These are phyloP conservation scores for Aix galericulata DNA, from an alignment of 2,113 vertebrate genomes.

Conservation along the genomic window DNA sequence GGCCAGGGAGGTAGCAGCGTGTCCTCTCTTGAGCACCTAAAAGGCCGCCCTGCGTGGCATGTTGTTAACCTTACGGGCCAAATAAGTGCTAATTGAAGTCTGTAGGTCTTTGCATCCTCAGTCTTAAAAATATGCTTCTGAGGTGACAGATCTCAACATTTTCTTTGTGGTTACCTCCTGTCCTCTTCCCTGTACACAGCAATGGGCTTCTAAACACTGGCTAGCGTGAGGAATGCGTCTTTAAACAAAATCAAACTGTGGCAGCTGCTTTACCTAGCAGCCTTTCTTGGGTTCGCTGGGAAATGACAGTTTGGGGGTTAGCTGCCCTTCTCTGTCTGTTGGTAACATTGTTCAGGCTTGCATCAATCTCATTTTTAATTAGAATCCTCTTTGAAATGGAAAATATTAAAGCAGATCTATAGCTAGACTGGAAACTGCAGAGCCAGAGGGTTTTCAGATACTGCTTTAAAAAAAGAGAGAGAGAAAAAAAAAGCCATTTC, in stretches of 20 bases:
- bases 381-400: conserved; percentile 50
- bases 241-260: background rate
- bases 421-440: background rate
- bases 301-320: background rate
- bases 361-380: conserved; percentile 21
- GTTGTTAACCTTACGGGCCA: background rate
- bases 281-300: background rate
- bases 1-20: background rate
- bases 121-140: background rate
- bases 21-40: background rate
- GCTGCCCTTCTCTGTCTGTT: background rate
- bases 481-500: conserved; percentile 14
- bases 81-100: background rate
- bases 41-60: background rate
- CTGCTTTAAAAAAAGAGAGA: background rate
- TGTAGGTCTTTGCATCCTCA: background rate
- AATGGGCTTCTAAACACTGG: background rate
- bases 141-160: background rate
- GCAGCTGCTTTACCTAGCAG: background rate
- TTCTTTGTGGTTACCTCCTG: background rate
- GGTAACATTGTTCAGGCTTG: conserved; percentile 32
- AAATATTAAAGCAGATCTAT: conserved; percentile 52
- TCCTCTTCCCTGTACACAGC: background rate
- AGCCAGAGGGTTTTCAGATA: conserved; percentile 46
- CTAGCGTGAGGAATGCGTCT: background rate